phyloP scores from a whole-genome alignment of 92 coral and sea anemone species.

The Parazoanthus darwini region DNA sequence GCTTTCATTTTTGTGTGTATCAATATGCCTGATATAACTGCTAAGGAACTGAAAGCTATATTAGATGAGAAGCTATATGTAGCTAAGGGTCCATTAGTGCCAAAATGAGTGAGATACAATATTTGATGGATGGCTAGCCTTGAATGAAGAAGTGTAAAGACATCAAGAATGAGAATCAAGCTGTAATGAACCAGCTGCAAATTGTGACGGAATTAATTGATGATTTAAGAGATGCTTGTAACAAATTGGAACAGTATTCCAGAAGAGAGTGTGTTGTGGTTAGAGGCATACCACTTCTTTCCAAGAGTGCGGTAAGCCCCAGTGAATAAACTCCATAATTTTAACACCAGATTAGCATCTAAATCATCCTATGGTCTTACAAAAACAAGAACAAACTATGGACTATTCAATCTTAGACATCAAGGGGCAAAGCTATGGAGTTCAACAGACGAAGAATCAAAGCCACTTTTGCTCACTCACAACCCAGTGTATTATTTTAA shows the following conservation, averaged over 20 bases:
- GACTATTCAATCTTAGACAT: no score
- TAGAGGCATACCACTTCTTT: slow-evolving; percentile 21
- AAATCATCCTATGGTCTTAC: no score
- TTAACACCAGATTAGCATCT: no score
- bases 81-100: neutral
- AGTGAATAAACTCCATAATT: neutral
- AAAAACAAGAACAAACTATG: no score
- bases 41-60: neutral
- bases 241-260: slow-evolving; percentile 11
- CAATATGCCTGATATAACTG: neutral
- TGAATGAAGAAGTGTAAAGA: slow-evolving; percentile 16
- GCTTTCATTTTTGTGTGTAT: neutral
- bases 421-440: no score
- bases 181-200: slow-evolving; percentile 21
- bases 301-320: slow-evolving; percentile 9
- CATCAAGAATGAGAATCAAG: slow-evolving; percentile 25
- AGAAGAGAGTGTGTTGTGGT: slow-evolving; percentile 13
- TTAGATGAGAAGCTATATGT: neutral
- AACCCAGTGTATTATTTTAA: no score
- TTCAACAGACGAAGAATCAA: no score
- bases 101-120: neutral
- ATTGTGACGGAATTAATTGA: slow-evolving; percentile 3
- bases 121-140: slow-evolving; percentile 5
- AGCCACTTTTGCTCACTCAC: no score
- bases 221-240: slow-evolving; percentile 15